phyloP scores from a whole-genome alignment of 2,888 invertebrate genomes.

The Pollenia griseotomentosa region DNA sequence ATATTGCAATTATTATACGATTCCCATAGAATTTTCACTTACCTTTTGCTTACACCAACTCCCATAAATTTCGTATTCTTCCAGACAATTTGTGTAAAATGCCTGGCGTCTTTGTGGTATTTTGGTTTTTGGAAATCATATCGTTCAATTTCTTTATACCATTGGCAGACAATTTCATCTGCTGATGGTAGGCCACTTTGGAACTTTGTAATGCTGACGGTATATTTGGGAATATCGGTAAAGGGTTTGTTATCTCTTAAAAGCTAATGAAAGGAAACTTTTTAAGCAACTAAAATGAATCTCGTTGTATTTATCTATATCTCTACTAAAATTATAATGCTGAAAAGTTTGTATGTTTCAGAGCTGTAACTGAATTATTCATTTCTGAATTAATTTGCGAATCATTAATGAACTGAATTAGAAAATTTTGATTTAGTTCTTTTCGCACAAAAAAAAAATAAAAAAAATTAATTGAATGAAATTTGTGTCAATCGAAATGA shows the following conservation, averaged over 20 bases:
- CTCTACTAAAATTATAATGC: too few species aligned
- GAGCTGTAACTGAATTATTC: too few species aligned
- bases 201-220: not conserved
- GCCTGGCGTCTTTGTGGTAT: conserved; percentile 89
- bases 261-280: not conserved
- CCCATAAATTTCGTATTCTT: conserved; percentile 90
- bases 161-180: conserved; percentile 90
- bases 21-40: conserved; percentile 30
- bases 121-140: conserved; percentile 87
- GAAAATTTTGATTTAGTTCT: too few species aligned
- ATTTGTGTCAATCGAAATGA: too few species aligned
- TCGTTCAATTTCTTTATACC: conserved; percentile 90
- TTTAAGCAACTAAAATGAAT: not conserved
- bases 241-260: not conserved
- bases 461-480: too few species aligned
- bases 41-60: conserved; percentile 88
- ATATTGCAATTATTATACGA: too few species aligned
- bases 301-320: too few species aligned
- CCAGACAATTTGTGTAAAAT: conserved; percentile 95
- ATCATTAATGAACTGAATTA: too few species aligned
- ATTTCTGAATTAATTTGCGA: too few species aligned
- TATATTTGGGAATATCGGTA: not conserved
- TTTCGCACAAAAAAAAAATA: too few species aligned
- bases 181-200: conserved; percentile 82
- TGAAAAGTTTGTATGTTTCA: too few species aligned